Evolutionary conservation across 2,888 invertebrate species (phyloP).

Genomic region (Nemurella pictetii): DNA sequence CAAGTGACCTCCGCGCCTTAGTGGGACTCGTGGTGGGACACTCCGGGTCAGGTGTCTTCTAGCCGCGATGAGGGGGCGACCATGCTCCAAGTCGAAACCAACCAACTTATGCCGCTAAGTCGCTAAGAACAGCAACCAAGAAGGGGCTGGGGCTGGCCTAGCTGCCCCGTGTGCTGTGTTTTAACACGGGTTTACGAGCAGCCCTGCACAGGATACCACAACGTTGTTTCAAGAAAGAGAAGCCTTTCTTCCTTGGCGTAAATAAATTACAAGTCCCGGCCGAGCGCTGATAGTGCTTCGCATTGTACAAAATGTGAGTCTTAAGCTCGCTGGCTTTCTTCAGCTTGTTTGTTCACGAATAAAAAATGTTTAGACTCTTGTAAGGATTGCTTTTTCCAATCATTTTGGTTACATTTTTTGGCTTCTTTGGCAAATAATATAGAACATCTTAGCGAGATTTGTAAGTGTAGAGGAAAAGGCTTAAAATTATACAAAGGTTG

Average conservation of each 20-base stretch:
- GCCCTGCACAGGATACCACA: too few species aligned
- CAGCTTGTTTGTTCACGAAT: conserved; percentile 37
- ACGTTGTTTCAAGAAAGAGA: conserved; percentile 25
- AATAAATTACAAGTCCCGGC: conserved; percentile 25
- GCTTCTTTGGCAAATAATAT: neutral
- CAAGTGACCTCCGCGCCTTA: too few species aligned
- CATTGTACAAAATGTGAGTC: neutral
- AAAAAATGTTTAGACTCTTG: conserved; percentile 20
- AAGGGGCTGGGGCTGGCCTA: too few species aligned
- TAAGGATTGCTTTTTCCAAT: neutral
- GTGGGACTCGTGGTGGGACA: too few species aligned
- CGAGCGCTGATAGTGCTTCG: conserved; percentile 34
- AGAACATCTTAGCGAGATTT: neutral
- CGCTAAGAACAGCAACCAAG: neutral
- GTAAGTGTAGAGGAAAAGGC: neutral
- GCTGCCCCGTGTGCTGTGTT: neutral
- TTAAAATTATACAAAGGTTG: neutral
- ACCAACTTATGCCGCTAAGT: neutral
- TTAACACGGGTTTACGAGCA: too few species aligned
- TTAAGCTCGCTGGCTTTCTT: conserved; percentile 11
- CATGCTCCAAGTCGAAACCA: neutral
- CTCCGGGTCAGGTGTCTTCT: neutral
- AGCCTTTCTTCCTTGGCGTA: conserved; percentile 32
- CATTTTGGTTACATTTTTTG: neutral
- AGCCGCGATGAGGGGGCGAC: neutral